Percentiles rank a stretch among this genome's conserved stretches.
Evolutionary conservation across 2,888 invertebrate species (phyloP).

Genomic region (Dioctria linearis): DNA sequence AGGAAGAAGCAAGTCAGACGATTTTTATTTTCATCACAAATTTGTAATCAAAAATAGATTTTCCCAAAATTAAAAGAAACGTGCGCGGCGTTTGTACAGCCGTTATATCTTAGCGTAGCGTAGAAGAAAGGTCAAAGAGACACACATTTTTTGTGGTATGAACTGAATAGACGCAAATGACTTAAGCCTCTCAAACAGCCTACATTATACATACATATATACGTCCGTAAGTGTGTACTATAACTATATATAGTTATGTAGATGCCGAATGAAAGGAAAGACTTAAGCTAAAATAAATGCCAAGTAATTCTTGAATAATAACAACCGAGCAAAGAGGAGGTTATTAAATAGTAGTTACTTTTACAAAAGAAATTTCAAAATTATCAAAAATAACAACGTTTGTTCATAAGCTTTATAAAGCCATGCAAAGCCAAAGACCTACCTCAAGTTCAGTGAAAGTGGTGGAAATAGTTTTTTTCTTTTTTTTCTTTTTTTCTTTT

Average conservation of each 20-base stretch:
- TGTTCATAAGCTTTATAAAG: neutral
- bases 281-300: neutral
- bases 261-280: neutral
- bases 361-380: neutral
- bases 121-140: conserved; percentile 8
- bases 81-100: neutral
- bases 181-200: neutral
- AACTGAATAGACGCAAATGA: neutral
- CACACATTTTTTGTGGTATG: neutral
- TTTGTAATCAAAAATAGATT: conserved; percentile 1
- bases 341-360: neutral
- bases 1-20: neutral
- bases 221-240: too few relatives aligned
- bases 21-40: conserved; percentile 17
- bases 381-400: neutral
- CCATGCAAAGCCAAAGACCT: conserved; percentile 32
- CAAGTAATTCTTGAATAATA: too few relatives aligned
- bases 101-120: neutral
- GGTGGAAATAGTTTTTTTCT: neutral
- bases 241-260: too few relatives aligned
- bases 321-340: too few relatives aligned
- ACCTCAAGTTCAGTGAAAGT: conserved; percentile 51
- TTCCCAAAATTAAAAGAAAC: neutral
- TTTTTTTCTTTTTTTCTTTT: too few relatives aligned
- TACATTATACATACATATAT: too few relatives aligned